Evolutionary conservation across 2,113 vertebrate species (phyloP), one percentile per base, ranked within the genome.

Genomic region (Erythrocercus mccallii): DNA sequence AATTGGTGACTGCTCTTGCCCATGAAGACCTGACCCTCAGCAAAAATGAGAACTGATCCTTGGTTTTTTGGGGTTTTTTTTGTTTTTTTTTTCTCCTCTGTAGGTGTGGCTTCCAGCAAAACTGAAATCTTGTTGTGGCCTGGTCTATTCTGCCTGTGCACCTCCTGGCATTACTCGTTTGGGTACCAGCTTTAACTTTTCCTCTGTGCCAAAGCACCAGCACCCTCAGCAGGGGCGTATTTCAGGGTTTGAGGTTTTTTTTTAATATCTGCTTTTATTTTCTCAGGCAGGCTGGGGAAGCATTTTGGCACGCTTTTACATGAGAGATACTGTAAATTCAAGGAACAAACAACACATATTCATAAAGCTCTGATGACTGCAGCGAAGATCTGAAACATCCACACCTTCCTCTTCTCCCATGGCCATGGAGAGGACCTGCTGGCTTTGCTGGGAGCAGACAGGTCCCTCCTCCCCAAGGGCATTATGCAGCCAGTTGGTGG

Each of bases 341-440:
- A 58, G 68, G 45, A 61, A 47, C 13, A 65, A 69, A 27, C 19
- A 76, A 2, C 47, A 65, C 0, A 0, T 54, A 54, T 45, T 57
- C 28, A 28, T 33, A 61, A 86, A 92, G 22, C 10, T 61, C 16
- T 3, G 2, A 14, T 2, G 30, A 27, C n/a, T 74, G 10, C 40
- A 40, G 9, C 22, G 21, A 80, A 54, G 33, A 38, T 4, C 50
- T 3, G 4, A 82, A 64, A 16, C 2, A 18, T 11, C 47, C 27
- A 10, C 13, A 21, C 42, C 40, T 77, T 12, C 18, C 10, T 54
- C 16, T 45, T 19, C 42, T 82, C 25, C 31, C 45, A 42, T 13
- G 1, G 1, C 45, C 42, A 7, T 0, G 1, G 37, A 62, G 20
- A 62, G n/a, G 47, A 60, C 0, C 10, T 1, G 0, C 18, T 78